Conservation (phyloP, 1,140 invertebrate genomes). For the Penaeus japonicus region DNA sequence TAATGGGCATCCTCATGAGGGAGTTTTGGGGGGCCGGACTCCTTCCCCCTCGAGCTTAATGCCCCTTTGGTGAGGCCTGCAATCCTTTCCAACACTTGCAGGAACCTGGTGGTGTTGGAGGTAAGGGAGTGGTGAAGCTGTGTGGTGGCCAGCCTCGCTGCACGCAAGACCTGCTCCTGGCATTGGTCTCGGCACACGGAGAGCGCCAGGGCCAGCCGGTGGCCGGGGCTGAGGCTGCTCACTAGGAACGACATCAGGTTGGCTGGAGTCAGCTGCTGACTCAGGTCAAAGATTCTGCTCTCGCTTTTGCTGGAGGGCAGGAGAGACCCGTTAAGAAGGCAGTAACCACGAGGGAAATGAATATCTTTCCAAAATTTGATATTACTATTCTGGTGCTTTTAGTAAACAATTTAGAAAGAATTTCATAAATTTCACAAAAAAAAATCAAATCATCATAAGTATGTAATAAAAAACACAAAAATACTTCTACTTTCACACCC, state of each 20-base stretch:
- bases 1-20: neutral
- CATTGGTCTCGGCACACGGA: slow-evolving; percentile 20
- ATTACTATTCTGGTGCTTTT: neutral
- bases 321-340: too few species aligned
- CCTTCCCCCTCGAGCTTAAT: neutral
- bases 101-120: neutral
- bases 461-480: too few species aligned
- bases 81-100: neutral
- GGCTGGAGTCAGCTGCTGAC: slow-evolving; percentile 28
- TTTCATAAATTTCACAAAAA: too few species aligned
- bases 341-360: neutral
- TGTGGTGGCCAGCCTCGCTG: neutral
- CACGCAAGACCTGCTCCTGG: slow-evolving; percentile 24
- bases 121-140: slow-evolving; percentile 29
- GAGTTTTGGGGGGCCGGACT: neutral
- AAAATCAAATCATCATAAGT: too few species aligned
- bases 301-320: slow-evolving; percentile 35
- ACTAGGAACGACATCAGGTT: slow-evolving; percentile 37
- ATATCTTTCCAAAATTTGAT: neutral
- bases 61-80: neutral
- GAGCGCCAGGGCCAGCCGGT: slow-evolving; percentile 29
- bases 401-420: too few species aligned
- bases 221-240: slow-evolving; percentile 1
- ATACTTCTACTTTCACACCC: too few species aligned
- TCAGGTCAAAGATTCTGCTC: slow-evolving; percentile 37